Evolutionary conservation across 2,888 invertebrate genomes (phyloP).

Genomic region (Chloroclystis v-ata): DNA sequence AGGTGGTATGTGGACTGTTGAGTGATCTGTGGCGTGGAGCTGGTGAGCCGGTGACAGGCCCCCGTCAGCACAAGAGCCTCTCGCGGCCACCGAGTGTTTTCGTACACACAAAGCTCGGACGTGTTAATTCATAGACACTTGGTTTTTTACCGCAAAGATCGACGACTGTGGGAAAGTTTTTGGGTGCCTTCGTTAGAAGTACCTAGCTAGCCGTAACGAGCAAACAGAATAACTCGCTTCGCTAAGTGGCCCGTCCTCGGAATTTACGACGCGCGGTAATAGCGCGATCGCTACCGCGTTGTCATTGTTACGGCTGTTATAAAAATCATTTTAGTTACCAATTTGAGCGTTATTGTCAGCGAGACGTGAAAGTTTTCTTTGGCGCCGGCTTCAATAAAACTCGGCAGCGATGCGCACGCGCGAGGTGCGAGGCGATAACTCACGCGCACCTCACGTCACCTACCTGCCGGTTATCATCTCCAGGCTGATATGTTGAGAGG

Average conservation of each 20-base stretch:
- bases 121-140: conserved; percentile 78
- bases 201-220: conserved; percentile 69
- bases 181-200: conserved; percentile 73
- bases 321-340: conserved; percentile 71
- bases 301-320: conserved; percentile 56
- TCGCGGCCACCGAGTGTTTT: conserved; percentile 72
- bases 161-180: conserved; percentile 77
- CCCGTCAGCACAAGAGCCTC: conserved; percentile 70
- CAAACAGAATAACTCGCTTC: conserved; percentile 72
- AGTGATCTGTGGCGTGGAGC: conserved; percentile 28
- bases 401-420: conserved; percentile 57
- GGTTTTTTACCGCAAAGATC: conserved; percentile 72
- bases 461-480: conserved; percentile 50
- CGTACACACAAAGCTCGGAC: conserved; percentile 72
- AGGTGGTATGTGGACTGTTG: conserved; percentile 26
- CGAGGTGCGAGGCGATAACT: conserved; percentile 46
- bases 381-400: conserved; percentile 76
- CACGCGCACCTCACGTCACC: conserved; percentile 48
- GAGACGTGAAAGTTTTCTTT: conserved; percentile 72
- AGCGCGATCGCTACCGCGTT: conserved; percentile 55
- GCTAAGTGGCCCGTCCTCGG: conserved; percentile 67
- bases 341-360: conserved; percentile 73
- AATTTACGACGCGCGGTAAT: conserved; percentile 65
- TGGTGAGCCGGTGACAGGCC: conserved; percentile 52
- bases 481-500: conserved; percentile 52